These are phyloP conservation scores for Nyctalus aviator DNA, from an alignment of 2,797 vertebrate genomes.

Conservation along the genomic window DNA sequence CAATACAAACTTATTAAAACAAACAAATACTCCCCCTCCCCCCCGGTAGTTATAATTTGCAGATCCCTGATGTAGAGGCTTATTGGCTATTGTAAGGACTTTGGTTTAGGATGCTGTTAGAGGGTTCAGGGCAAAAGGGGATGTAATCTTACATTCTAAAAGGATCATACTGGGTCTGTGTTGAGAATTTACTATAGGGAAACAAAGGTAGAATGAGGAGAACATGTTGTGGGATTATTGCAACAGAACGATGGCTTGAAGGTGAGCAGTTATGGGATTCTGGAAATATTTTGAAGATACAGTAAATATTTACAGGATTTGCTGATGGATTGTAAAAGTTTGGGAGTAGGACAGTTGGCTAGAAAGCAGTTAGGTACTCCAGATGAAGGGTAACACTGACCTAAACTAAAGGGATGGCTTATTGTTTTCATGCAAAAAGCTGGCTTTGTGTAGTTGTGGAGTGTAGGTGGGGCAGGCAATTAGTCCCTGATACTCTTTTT, in stretches of 20 bases:
- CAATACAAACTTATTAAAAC: no score
- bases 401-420: neutral
- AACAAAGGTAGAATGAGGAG: neutral
- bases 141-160: neutral
- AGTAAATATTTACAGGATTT: neutral
- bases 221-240: neutral
- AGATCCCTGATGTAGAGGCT: neutral
- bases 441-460: neutral
- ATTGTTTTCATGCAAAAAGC: constrained; percentile 7
- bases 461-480: neutral
- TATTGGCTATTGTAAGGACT: neutral
- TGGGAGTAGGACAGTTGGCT: neutral
- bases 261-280: neutral
- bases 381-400: neutral
- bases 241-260: neutral
- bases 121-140: neutral
- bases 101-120: neutral
- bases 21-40: no score
- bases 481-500: neutral
- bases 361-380: neutral
- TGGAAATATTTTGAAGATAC: neutral
- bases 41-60: neutral
- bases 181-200: neutral
- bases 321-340: neutral
- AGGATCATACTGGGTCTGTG: neutral